Conservation (phyloP, 2,113 vertebrate genomes). For the Glaucomys volans region DNA sequence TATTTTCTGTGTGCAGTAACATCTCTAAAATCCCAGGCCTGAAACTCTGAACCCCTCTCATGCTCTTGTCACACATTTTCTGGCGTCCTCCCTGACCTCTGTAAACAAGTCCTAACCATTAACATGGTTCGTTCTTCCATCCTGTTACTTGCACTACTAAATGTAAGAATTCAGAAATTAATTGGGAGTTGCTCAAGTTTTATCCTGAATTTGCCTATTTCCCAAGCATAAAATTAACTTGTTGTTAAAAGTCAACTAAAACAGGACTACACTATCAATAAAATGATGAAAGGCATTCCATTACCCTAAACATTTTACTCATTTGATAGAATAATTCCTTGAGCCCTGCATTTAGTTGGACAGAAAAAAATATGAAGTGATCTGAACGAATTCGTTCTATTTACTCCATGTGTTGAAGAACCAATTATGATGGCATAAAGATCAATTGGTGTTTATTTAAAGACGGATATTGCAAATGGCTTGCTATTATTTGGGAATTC, state of each 20-base stretch:
- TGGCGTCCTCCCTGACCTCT: not conserved
- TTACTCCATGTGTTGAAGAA: not conserved
- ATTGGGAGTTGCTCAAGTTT: constrained; percentile 55
- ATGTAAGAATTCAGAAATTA: constrained; percentile 53
- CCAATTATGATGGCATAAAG: not conserved
- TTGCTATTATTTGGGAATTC: not conserved
- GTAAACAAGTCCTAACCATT: not conserved
- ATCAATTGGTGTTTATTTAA: constrained; percentile 12
- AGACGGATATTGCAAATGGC: not conserved
- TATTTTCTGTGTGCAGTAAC: not conserved
- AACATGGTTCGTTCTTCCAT: not conserved
- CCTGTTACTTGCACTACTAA: not conserved
- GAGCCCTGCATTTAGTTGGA: not conserved
- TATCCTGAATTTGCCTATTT: constrained; percentile 37
- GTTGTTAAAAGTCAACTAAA: constrained; percentile 60
- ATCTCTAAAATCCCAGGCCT: not conserved
- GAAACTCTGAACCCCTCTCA: not conserved
- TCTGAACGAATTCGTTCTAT: not conserved
- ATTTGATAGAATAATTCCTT: constrained; percentile 45
- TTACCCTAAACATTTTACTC: constrained; percentile 45
- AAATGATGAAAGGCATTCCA: constrained; percentile 54
- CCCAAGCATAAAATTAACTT: constrained; percentile 68
- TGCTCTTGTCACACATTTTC: not conserved
- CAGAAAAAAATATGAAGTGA: not conserved
- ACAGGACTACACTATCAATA: not conserved